These are phyloP conservation scores for Pandion haliaetus DNA, from an alignment of 2,113 vertebrate genomes.

Conservation along the genomic window DNA sequence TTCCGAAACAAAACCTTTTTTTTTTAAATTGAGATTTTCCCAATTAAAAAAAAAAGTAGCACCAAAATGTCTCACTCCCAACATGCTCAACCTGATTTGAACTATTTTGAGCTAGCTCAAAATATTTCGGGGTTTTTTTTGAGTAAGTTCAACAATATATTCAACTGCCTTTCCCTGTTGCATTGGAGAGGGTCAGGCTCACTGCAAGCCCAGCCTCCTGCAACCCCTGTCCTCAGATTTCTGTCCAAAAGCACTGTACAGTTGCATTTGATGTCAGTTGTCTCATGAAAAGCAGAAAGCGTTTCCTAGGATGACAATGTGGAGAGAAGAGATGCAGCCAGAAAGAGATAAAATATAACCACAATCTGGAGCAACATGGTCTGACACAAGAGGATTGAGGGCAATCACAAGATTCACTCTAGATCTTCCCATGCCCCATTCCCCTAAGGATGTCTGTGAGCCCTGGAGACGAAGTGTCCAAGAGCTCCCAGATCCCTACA, in stretches of 20 bases:
- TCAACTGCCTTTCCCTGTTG: not conserved
- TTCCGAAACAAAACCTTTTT: not conserved
- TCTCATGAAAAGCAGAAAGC: not conserved
- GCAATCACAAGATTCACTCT: not conserved
- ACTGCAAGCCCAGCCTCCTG: not conserved
- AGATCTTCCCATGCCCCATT: not conserved
- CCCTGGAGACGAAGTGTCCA: not conserved
- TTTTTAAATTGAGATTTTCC: not conserved
- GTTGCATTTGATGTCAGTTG: not conserved
- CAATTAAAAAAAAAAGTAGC: not conserved
- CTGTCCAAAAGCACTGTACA: not conserved
- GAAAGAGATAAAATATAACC: not conserved
- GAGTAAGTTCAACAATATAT: not conserved
- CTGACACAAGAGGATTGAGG: not conserved
- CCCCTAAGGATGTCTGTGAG: not conserved
- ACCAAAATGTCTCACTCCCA: not conserved
- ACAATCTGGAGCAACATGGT: not conserved
- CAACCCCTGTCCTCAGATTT: not conserved
- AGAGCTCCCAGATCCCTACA: not conserved
- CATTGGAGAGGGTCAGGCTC: not conserved
- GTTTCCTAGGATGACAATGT: rapidly evolving
- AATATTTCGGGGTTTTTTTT: not conserved
- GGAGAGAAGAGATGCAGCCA: not conserved
- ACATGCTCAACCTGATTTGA: not conserved
- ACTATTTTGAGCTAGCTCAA: not conserved